Base-by-base conservation (phyloP, 2,797 vertebrate genomes). In the Chelon labrosus region DNA sequence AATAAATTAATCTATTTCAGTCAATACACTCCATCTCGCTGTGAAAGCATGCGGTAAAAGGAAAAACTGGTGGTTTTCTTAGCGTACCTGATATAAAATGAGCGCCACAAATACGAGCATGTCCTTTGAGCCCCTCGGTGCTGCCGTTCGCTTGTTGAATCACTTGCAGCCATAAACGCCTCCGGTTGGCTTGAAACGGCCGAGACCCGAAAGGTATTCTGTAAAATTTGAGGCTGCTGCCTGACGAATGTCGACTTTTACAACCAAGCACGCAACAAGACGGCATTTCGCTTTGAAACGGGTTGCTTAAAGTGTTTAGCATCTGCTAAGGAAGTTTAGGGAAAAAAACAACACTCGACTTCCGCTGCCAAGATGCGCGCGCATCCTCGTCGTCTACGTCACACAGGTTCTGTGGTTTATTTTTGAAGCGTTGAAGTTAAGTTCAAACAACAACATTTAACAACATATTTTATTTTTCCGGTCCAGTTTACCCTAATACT, bases 1-100 rank as follows among this genome's bases (percentile, higher is more conserved):
- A 13, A 4, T 13, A 12, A 5, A 19, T 19, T 0, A 11, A 13
- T 11, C 17, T 10, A 41, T 13, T 20, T 10, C 12, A 3, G 17
- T 35, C 10, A 42, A 27, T n/a, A 41, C 11, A 10, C 0, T 35
- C 8, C 17, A 19, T 44, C 2, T 37, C 31, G 13, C 1, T 54
- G 19, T 25, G 6, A 14, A 2, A 20, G 1, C 7, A 2, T n/a
- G 22, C 5, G 0, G 7, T 37, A 0, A 10, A 55, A 38, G 1
- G 0, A 27, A 17, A 13, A 6, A 37, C 4, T n/a, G 17, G 2
- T 0, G 17, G 11, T 5, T 14, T 1, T n/a, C 17, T 27, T 53
- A 51, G 20, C 37, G 22, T 4, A 90, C 90, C 81, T 41, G 88
- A 88, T 17, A 82, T 17, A 11, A 92, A 93, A 77, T 92, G 90